Conservation (phyloP, 2,888 invertebrate species). For the Leptarthrus brevirostris region DNA sequence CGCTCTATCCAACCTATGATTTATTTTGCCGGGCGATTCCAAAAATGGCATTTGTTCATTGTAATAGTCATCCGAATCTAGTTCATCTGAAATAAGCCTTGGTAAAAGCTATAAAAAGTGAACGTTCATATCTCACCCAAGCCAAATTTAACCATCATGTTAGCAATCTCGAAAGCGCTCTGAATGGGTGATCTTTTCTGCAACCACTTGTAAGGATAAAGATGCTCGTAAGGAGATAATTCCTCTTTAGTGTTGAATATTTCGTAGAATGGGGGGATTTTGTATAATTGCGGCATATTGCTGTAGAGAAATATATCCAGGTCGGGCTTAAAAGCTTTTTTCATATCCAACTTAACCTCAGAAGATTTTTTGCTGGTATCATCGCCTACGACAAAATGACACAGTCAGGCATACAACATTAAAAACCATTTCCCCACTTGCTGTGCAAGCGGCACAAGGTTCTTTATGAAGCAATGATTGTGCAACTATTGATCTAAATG, state of each 20-base stretch:
- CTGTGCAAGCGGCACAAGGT: background rate
- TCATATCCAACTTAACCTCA: slow-evolving; percentile 9
- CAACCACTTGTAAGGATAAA: slow-evolving; percentile 49
- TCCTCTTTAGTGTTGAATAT: slow-evolving; percentile 45
- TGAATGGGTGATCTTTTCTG: slow-evolving; percentile 48
- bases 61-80: slow-evolving; percentile 50
- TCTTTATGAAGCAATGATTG: too few relatives aligned
- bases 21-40: background rate
- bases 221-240: slow-evolving; percentile 42
- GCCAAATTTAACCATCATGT: slow-evolving; percentile 52
- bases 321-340: slow-evolving; percentile 39
- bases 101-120: too few relatives aligned
- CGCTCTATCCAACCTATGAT: background rate
- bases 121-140: too few relatives aligned
- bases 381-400: background rate
- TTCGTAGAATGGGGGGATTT: slow-evolving; percentile 42
- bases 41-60: slow-evolving; percentile 26
- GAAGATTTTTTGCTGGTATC: background rate
- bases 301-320: slow-evolving; percentile 48
- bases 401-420: background rate
- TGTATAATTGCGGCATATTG: slow-evolving; percentile 35
- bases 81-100: slow-evolving; percentile 40
- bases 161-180: slow-evolving; percentile 51
- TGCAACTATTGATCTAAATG: too few relatives aligned
- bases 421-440: background rate